These are phyloP conservation scores for Macrosiphum euphorbiae DNA, from an alignment of 2,888 invertebrate genomes.

Conservation along the genomic window DNA sequence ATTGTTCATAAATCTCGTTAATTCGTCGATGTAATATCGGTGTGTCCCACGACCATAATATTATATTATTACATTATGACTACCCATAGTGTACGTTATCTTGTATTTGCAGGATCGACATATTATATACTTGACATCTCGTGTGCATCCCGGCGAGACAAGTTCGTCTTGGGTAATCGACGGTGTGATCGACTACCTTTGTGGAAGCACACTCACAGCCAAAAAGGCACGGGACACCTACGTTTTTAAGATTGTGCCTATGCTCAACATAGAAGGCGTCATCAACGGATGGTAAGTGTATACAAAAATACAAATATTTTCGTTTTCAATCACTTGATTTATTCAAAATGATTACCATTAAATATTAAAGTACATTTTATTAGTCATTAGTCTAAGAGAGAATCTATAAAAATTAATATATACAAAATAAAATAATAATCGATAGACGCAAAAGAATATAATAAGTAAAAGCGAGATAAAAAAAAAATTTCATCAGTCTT, in stretches of 20 bases:
- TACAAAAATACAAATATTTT: neutral
- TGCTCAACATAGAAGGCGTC: slow-evolving; percentile 91
- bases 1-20: neutral
- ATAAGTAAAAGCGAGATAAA: neutral
- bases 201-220: slow-evolving; percentile 75
- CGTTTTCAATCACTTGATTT: slow-evolving; percentile 35
- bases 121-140: slow-evolving; percentile 80
- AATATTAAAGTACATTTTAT: neutral
- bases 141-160: slow-evolving; percentile 91
- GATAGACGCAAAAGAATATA: slow-evolving; percentile 51
- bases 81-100: neutral
- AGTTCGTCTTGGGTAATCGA: slow-evolving; percentile 92
- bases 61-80: neutral
- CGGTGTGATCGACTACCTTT: slow-evolving; percentile 79
- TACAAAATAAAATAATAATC: slow-evolving; percentile 57
- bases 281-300: slow-evolving; percentile 84
- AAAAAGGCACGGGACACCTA: slow-evolving; percentile 78
- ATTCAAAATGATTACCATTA: slow-evolving; percentile 28
- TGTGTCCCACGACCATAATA: neutral
- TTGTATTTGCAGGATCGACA: slow-evolving; percentile 74
- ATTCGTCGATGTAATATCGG: neutral
- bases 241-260: slow-evolving; percentile 88
- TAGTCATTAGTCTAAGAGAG: slow-evolving; percentile 1
- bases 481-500: neutral
- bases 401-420: slow-evolving; percentile 52